phyloP scores from a whole-genome alignment of 2,113 vertebrate species.

The Tor tambroides region DNA sequence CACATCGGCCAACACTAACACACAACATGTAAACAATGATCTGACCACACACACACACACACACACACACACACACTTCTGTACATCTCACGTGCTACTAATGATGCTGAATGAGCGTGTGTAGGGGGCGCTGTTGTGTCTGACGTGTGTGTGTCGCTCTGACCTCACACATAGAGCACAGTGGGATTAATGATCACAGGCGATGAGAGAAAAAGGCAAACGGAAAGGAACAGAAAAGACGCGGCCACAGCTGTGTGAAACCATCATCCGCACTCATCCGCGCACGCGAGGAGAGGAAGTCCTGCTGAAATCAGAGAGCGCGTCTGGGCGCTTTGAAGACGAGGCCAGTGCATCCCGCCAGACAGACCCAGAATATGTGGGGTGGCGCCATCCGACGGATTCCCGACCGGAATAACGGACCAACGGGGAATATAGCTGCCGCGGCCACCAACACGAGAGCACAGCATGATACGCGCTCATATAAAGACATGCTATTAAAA shows the following conservation, averaged over 20 bases:
- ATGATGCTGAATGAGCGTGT: not conserved
- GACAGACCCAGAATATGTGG: conserved; percentile 52
- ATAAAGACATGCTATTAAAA: conserved; percentile 36
- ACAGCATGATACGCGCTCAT: conserved; percentile 30
- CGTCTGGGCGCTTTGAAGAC: conserved; percentile 62
- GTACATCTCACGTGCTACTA: conserved; percentile 6
- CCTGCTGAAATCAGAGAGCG: conserved; percentile 62
- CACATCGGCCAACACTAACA: no score
- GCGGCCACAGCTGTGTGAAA: conserved; percentile 64
- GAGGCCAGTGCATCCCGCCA: conserved; percentile 57
- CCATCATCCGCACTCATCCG: conserved; percentile 54
- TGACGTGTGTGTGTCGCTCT: conserved; percentile 21
- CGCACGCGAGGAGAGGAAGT: conserved; percentile 60
- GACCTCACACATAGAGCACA: conserved; percentile 55
- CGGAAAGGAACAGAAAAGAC: conserved; percentile 16
- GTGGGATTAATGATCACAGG: conserved; percentile 57
- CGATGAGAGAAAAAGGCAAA: conserved; percentile 50
- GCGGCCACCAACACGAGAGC: conserved; percentile 18
- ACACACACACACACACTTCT: conserved; percentile 24
- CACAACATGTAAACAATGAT: not conserved
- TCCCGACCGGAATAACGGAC: conserved; percentile 60
- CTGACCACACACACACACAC: conserved; percentile 26
- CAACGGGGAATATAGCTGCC: conserved; percentile 46
- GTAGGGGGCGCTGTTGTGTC: not conserved
- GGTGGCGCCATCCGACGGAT: conserved; percentile 56